Conservation (phyloP, 2,797 vertebrate species). For the Delichon dasypus region DNA sequence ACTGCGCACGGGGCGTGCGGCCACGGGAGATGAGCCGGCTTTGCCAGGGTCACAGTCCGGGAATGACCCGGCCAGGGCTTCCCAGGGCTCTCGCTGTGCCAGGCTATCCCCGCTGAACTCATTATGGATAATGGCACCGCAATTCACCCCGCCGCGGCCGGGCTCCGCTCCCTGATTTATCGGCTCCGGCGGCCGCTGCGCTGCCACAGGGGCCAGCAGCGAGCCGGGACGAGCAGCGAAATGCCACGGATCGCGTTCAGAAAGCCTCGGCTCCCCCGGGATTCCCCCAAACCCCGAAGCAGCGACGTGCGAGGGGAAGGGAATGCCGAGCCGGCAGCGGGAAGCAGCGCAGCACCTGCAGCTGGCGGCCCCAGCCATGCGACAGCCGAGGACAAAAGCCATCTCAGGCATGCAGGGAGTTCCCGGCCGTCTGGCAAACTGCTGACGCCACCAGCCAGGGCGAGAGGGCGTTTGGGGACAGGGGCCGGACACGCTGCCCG, state of each 20-base stretch:
- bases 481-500: background rate
- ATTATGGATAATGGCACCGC: background rate
- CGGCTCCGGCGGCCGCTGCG: background rate
- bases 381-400: background rate
- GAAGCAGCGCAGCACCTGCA: background rate
- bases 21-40: background rate
- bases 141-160: background rate
- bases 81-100: rapidly evolving
- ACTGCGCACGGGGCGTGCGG: rapidly evolving
- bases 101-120: background rate
- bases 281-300: rapidly evolving
- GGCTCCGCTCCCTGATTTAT: background rate
- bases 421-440: background rate
- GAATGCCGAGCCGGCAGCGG: background rate
- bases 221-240: rapidly evolving
- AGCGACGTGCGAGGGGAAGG: background rate
- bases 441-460: background rate
- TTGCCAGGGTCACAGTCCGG: background rate
- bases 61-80: background rate
- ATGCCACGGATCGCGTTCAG: rapidly evolving
- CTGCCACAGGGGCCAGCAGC: background rate
- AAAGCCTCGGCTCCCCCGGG: background rate
- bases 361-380: background rate
- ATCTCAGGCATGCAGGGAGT: background rate
- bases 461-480: slow-evolving; percentile 48